These are phyloP conservation scores for Cheiracanthium punctorium DNA, from an alignment of 2,888 invertebrate species.

Conservation along the genomic window DNA sequence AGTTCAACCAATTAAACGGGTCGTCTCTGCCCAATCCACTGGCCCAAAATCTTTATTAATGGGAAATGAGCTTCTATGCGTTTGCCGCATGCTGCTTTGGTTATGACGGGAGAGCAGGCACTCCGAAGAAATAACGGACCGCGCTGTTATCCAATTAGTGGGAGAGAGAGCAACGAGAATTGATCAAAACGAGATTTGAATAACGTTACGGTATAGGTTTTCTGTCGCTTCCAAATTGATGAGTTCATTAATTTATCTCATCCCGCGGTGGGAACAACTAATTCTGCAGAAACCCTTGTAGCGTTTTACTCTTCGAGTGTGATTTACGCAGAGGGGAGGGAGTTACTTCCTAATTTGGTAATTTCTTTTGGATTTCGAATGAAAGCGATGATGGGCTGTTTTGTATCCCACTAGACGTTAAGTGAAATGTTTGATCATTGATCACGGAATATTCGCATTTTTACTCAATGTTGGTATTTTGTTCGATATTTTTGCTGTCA, in stretches of 20 bases:
- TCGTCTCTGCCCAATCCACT: not conserved
- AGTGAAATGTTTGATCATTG: too few relatives aligned
- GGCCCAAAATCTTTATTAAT: not conserved
- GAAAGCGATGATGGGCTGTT: too few relatives aligned
- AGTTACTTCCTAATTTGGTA: too few relatives aligned
- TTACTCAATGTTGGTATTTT: too few relatives aligned
- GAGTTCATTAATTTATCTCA: constrained; percentile 12
- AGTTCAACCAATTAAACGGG: constrained; percentile 8
- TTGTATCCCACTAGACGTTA: too few relatives aligned
- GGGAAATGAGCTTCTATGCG: not conserved
- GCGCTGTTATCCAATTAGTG: not conserved
- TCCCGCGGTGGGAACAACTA: not conserved
- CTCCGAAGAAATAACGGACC: not conserved
- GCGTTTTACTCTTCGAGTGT: not conserved
- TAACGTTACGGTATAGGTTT: constrained; percentile 7
- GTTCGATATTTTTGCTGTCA: too few relatives aligned
- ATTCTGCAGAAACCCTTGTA: not conserved
- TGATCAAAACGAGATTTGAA: constrained; percentile 7
- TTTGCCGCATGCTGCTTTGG: not conserved
- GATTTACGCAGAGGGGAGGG: too few relatives aligned
- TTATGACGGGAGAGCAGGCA: not conserved
- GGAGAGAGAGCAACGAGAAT: not conserved
- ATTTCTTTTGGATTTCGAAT: too few relatives aligned
- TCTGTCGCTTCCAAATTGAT: constrained; percentile 5
- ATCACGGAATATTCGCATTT: too few relatives aligned